These are phyloP conservation scores for Prionailurus viverrinus DNA, from an alignment of 2,113 vertebrate species.

Conservation along the genomic window DNA sequence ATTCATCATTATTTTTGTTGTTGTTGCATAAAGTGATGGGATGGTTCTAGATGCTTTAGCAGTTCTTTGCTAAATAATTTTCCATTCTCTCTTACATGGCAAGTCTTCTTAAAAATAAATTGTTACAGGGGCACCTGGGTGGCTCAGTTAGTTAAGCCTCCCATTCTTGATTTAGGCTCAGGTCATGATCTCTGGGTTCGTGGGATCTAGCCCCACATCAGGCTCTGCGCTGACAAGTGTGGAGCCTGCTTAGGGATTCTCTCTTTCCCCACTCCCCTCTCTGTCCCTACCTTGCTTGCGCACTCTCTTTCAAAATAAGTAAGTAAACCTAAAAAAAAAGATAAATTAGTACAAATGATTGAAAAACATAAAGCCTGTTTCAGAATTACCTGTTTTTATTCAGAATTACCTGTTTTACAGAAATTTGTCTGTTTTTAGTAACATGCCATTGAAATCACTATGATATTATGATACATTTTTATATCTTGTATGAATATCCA, in stretches of 20 bases:
- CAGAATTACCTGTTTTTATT: background rate
- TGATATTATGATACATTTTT: background rate
- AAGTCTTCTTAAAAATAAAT: background rate
- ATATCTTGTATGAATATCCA: background rate
- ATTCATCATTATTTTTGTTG: background rate
- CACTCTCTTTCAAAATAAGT: too few relatives aligned
- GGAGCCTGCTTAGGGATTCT: too few relatives aligned
- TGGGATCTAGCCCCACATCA: too few relatives aligned
- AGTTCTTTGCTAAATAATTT: background rate
- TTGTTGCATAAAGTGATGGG: background rate
- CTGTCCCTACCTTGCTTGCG: too few relatives aligned
- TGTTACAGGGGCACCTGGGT: background rate
- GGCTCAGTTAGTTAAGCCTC: too few relatives aligned
- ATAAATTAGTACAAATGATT: background rate
- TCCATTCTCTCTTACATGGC: background rate
- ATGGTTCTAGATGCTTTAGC: background rate
- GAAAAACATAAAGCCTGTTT: background rate
- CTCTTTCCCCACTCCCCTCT: too few relatives aligned
- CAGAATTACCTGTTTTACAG: background rate
- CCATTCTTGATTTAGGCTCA: too few relatives aligned
- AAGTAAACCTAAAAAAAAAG: too few relatives aligned
- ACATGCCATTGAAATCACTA: background rate
- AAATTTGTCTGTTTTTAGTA: background rate
- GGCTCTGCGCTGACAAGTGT: too few relatives aligned
- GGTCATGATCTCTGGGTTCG: too few relatives aligned